These are phyloP conservation scores for Nothoprocta perdicaria DNA, from an alignment of 2,113 vertebrate species.

Conservation along the genomic window DNA sequence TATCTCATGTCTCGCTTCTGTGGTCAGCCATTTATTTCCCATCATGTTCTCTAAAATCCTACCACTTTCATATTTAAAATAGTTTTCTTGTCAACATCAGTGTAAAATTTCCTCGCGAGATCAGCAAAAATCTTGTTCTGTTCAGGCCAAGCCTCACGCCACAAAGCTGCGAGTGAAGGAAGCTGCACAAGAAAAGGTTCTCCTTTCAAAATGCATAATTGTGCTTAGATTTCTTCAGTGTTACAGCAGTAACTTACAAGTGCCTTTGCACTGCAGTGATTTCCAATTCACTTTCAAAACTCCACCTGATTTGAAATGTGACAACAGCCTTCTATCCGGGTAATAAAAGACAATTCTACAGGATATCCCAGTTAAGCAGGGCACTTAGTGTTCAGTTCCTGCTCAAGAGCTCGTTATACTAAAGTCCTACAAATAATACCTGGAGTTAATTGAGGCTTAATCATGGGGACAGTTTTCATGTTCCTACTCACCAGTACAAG, in stretches of 20 bases:
- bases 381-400: constrained; percentile 27
- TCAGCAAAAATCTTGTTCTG: neutral
- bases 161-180: neutral
- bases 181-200: neutral
- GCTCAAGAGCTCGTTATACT: constrained; percentile 30
- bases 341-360: constrained; percentile 29
- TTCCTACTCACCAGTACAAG: neutral
- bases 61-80: neutral
- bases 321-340: constrained; percentile 35
- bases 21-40: neutral
- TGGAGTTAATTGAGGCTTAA: constrained; percentile 51
- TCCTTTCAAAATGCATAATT: constrained; percentile 20
- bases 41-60: neutral
- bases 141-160: neutral
- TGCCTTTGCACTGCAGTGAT: constrained; percentile 33
- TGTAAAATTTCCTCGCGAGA: neutral
- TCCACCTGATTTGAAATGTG: constrained; percentile 14
- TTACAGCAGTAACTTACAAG: constrained; percentile 5
- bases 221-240: neutral
- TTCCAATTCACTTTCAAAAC: constrained; percentile 44
- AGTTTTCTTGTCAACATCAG: neutral
- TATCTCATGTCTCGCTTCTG: neutral
- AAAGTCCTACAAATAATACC: neutral
- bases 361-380: constrained; percentile 47
- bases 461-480: neutral